Conservation (phyloP, 2,888 invertebrate genomes). For the Halocaridina rubra region DNA sequence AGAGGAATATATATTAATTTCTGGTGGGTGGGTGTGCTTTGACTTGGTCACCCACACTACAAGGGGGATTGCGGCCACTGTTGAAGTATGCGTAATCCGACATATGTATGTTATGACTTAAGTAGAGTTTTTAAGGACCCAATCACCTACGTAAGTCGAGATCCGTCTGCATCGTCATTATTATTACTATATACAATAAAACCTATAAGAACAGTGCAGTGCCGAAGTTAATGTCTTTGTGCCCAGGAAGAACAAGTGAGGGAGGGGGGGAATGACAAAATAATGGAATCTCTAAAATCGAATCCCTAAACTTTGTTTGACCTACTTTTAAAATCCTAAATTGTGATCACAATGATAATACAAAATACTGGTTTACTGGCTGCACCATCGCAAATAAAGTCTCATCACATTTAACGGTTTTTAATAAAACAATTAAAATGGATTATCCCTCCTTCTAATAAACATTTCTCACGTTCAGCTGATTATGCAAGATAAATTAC, state of each 20-base stretch:
- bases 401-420: too few species aligned
- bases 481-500: neutral
- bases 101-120: too few species aligned
- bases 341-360: neutral
- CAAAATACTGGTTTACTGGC: conserved; percentile 16
- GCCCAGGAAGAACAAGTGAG: conserved; percentile 44
- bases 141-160: too few species aligned
- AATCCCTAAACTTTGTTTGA: neutral
- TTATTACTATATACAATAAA: conserved; percentile 20
- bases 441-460: too few species aligned
- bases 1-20: too few species aligned
- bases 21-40: too few species aligned
- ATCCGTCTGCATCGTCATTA: too few species aligned
- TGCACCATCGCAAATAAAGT: conserved; percentile 18
- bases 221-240: conserved; percentile 30
- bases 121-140: too few species aligned
- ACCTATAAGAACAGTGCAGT: conserved; percentile 12
- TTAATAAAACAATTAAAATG: too few species aligned
- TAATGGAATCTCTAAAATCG: conserved; percentile 4
- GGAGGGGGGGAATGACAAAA: conserved; percentile 20
- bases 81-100: too few species aligned
- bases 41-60: conserved; percentile 1
- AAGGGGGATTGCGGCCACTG: too few species aligned
- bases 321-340: neutral
- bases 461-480: neutral